Base-by-base conservation (phyloP, 2,113 vertebrate genomes). In the Meriones unguiculatus region DNA sequence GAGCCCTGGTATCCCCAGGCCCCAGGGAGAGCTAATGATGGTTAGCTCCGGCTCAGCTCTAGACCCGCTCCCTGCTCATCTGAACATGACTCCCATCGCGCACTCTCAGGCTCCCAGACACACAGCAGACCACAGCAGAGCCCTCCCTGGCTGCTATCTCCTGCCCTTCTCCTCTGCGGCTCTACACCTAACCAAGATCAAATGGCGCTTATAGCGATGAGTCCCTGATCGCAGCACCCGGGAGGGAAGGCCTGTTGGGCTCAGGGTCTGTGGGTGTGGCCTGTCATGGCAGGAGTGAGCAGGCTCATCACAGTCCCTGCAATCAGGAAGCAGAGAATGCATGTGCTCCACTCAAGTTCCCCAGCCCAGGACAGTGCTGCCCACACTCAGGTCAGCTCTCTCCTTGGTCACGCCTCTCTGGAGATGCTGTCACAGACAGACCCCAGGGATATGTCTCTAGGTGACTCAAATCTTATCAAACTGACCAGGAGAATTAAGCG, bases 11-110 rank as follows among this genome's bases (percentile, higher is more conserved):
- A 11, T 70, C 24, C 32, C 18, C 12, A 41, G 70, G 10, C 1
- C 2, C 24, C 57, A 52, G 64, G 70, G 81, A 78, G 32, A 75
- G 25, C 54, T 17, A n/a, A 57, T 6, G 38, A 35, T 3, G 30
- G 54, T 62, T 28, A 64, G 30, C 76, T 20, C n/a, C 0, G 28
- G 25, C 22, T 6, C 62, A 65, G 3, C 30, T 85, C 46, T 25
- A 0, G 14, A 38, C 9, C 22, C 52, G 18, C 9, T 81, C 20
- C 46, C 20, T 72, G 62, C 30, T 9, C 7, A 69, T 81, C 25
- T 0, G 0, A 13, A 3, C 6, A 3, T 59, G 76, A 41, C 67
- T 17, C 54, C 70, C 62, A 4, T 2, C 25, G 41, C 1, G 22
- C 38, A 18, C 81, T 25, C 13, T 46, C 35, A 50, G 93, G 28